These are phyloP conservation scores for Himalopsyche kuldschensis DNA, from an alignment of 2,888 invertebrate genomes.

Conservation along the genomic window DNA sequence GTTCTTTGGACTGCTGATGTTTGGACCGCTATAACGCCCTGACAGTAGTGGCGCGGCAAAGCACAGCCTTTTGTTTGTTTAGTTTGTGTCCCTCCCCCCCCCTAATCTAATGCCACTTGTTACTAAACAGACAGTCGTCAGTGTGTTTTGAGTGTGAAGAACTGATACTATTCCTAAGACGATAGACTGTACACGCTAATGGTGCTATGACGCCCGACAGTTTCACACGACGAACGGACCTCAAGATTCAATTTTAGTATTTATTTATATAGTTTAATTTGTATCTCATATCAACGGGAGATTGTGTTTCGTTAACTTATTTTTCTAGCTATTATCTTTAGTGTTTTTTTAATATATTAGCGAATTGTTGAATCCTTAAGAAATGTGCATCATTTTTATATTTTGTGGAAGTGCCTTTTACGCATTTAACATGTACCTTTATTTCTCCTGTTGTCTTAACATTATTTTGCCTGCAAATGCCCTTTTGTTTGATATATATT, in stretches of 20 bases:
- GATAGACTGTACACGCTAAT: conserved; percentile 28
- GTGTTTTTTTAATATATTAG: conserved; percentile 25
- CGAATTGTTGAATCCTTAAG: conserved; percentile 24
- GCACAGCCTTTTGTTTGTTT: conserved; percentile 32
- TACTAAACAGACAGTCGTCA: conserved; percentile 35
- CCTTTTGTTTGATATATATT: conserved; percentile 12
- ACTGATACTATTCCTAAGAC: conserved; percentile 33
- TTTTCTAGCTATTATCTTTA: conserved; percentile 29
- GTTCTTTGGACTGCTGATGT: conserved; percentile 83
- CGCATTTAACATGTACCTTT: conserved; percentile 35
- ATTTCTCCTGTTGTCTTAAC: conserved; percentile 9
- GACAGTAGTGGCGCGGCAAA: conserved; percentile 36
- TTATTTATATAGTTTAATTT: conserved; percentile 34
- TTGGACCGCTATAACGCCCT: conserved; percentile 59
- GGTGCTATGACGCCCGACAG: conserved; percentile 37
- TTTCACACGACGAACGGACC: conserved; percentile 35
- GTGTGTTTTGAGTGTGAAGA: conserved; percentile 40
- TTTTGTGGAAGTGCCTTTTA: conserved; percentile 38
- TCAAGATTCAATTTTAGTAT: conserved; percentile 38
- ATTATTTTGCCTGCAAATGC: conserved; percentile 20
- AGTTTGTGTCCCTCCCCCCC: conserved; percentile 34
- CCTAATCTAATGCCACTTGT: conserved; percentile 34
- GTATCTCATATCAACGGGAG: conserved; percentile 35
- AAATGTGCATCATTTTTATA: conserved; percentile 31
- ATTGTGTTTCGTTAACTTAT: conserved; percentile 38